These are phyloP conservation scores for Melanogrammus aeglefinus DNA, from an alignment of 2,797 vertebrate species.

Conservation along the genomic window DNA sequence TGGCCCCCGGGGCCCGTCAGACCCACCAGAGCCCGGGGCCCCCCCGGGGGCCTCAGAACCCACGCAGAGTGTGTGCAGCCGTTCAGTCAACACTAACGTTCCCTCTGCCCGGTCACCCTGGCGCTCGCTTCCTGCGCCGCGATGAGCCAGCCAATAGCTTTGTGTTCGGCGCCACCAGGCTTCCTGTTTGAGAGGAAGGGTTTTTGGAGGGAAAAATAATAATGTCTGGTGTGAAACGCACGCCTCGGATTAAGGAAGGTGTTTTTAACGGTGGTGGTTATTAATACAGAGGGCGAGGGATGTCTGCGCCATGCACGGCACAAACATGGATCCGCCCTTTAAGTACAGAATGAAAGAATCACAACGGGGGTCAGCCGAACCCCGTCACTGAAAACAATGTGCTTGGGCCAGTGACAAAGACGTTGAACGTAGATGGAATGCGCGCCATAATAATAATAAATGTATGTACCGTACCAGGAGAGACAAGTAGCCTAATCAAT, in stretches of 20 bases:
- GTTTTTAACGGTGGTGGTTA: not conserved
- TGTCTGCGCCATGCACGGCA: not conserved
- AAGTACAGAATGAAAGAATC: not conserved
- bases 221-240: not conserved
- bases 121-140: conserved; percentile 69
- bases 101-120: conserved; percentile 69
- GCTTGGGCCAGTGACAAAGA: not conserved
- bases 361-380: not conserved
- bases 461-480: not conserved
- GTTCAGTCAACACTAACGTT: conserved; percentile 72
- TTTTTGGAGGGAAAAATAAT: conserved; percentile 32
- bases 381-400: not conserved
- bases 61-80: conserved; percentile 53
- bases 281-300: not conserved
- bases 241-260: not conserved
- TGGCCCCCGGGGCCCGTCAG: too few species aligned
- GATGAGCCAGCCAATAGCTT: conserved; percentile 52
- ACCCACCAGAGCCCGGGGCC: too few species aligned
- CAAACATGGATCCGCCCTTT: not conserved
- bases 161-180: conserved; percentile 63
- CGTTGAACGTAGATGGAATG: not conserved
- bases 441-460: not conserved
- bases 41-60: conserved; percentile 29
- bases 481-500: not conserved
- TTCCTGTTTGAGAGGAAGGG: conserved; percentile 63